phyloP scores from a whole-genome alignment of 2,113 vertebrate species.

The Gymnorhina tibicen region DNA sequence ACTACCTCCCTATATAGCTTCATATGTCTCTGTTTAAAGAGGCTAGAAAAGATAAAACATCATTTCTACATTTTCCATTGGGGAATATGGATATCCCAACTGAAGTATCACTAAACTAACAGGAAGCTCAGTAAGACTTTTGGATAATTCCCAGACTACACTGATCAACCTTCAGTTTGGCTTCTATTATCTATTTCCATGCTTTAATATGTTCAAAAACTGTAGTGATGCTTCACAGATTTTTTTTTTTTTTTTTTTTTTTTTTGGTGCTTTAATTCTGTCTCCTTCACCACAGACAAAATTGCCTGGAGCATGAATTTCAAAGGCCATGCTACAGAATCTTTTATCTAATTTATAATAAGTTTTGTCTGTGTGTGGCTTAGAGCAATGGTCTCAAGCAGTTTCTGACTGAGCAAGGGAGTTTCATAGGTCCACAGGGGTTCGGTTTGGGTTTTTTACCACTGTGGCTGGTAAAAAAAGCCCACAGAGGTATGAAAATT shows the following conservation, averaged over 20 bases:
- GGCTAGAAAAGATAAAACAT: neutral
- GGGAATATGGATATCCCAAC: neutral
- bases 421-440: neutral
- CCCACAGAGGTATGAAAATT: neutral
- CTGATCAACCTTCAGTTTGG: constrained; percentile 2
- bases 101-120: neutral
- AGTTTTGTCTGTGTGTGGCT: neutral
- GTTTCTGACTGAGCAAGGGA: neutral
- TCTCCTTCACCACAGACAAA: neutral
- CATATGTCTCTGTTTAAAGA: neutral
- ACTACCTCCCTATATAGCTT: neutral
- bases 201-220: neutral
- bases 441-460: neutral
- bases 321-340: neutral
- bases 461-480: neutral
- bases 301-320: constrained; percentile 23
- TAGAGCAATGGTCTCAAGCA: neutral
- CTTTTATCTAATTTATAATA: constrained; percentile 2
- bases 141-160: neutral
- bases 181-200: constrained; percentile 6
- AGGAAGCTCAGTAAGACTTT: neutral
- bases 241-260: neutral
- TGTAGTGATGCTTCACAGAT: neutral
- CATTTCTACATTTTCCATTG: neutral
- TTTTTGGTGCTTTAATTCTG: neutral